Base-by-base conservation (phyloP, 2,888 invertebrate species). In the Flexamia atlantica region DNA sequence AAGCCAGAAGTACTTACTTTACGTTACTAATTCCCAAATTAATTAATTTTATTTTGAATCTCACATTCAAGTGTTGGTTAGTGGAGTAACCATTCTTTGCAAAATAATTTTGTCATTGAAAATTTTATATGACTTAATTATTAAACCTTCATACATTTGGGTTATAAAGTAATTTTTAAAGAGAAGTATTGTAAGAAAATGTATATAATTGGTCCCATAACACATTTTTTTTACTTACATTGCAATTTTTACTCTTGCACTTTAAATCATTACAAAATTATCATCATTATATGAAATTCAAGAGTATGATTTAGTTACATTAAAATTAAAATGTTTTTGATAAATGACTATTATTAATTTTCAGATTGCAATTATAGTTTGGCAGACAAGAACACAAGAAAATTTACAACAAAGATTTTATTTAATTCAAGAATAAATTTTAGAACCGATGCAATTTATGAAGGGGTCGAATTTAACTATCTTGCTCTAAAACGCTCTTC, bases 161-260 rank as follows among this genome's bases (percentile, higher is more conserved):
- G 0, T 57, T 23, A 12, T 57, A 57, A 57, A 57, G 4, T 23
- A 14, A 57, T 14, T 9, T 64, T n/a, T 14, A 25, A 28, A 28
- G 64, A 64, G 64, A 64, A 64, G 4, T 64, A 64, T 64, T 64
- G 3, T 64, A 64, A 53, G 23, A 53, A 53, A 23, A 64, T 30
- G 5, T 28, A 64, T 23, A 20, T 23, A 28, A 28, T 64, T 64
- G 64, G 64, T 64, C 64, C 64, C 64, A 17, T 28, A 28, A 64
- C 64, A 64, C 64, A 64, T 64, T 64, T 64, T 64, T n/a, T 28
- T 30, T 17, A 28, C 17, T 17, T 28, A 64, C 30, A 64, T 4
- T 17, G 17, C 23, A 64, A 64, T 64, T 9, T 64, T 9, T 57
- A 57, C 57, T 23, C 25, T 23, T 57, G 23, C 23, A 57, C n/a